A percentile compares a stretch with the other conserved stretches of the same genome.
phyloP scores from a whole-genome alignment of 64 coral and sea anemone species.

The Anthopleura sola region DNA sequence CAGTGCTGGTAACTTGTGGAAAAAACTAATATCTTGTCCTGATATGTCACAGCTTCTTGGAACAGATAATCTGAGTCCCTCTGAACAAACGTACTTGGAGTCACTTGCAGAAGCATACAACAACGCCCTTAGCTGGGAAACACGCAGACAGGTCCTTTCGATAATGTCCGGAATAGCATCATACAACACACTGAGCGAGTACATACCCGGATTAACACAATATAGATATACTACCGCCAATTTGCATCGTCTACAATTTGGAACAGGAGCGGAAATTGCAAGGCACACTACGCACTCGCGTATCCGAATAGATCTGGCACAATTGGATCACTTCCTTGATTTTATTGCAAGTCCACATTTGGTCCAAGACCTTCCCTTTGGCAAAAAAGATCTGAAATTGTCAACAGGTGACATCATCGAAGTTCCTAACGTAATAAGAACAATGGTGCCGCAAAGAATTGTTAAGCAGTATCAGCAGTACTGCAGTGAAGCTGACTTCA shows the following conservation, averaged over 20 bases:
- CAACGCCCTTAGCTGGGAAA: slow-evolving; percentile 19
- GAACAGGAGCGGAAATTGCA: too few species aligned
- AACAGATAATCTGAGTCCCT: neutral
- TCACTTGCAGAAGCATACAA: slow-evolving; percentile 28
- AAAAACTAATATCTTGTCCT: neutral
- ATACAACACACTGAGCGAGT: neutral
- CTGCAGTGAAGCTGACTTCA: too few species aligned
- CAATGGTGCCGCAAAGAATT: too few species aligned
- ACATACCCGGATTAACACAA: slow-evolving; percentile 21
- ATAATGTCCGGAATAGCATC: slow-evolving; percentile 16
- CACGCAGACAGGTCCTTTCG: neutral
- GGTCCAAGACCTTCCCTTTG: too few species aligned
- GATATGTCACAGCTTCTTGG: slow-evolving; percentile 9
- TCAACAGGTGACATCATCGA: too few species aligned
- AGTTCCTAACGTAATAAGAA: too few species aligned
- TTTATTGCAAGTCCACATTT: too few species aligned
- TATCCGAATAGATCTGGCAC: too few species aligned
- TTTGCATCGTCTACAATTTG: slow-evolving; percentile 22
- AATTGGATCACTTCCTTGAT: too few species aligned
- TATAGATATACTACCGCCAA: slow-evolving; percentile 31
- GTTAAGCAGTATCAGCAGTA: too few species aligned
- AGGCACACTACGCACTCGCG: too few species aligned
- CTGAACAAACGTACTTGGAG: slow-evolving; percentile 15
- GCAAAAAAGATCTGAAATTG: too few species aligned
- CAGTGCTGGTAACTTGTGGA: slow-evolving; percentile 24